Evolutionary conservation across 2,113 vertebrate genomes (phyloP).

Genomic region (Laterallus jamaicensis): DNA sequence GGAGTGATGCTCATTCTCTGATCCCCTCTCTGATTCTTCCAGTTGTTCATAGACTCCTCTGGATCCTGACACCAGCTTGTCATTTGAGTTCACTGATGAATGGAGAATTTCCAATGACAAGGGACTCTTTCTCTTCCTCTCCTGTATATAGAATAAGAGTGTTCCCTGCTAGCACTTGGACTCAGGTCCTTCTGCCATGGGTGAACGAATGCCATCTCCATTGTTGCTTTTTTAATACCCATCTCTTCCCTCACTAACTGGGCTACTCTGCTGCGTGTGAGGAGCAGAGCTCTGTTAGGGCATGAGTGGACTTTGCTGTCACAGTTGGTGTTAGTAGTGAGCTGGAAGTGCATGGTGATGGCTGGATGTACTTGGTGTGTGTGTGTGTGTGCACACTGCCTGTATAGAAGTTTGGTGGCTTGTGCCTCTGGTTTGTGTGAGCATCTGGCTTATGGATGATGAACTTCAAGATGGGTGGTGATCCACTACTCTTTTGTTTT

Average conservation of each 20-base stretch:
- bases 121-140: constrained; percentile 65
- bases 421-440: neutral
- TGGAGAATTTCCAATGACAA: constrained; percentile 65
- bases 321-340: neutral
- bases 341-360: neutral
- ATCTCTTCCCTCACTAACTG: constrained; percentile 19
- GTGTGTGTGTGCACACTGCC: neutral
- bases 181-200: constrained; percentile 58
- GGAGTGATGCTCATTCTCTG: constrained; percentile 48
- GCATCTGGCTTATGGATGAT: neutral
- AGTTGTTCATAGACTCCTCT: constrained; percentile 57
- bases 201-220: constrained; percentile 66
- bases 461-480: neutral
- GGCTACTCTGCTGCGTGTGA: neutral
- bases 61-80: constrained; percentile 53
- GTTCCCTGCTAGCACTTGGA: constrained; percentile 65
- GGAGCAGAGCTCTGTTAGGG: neutral
- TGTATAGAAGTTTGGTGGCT: neutral
- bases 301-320: neutral
- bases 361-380: neutral
- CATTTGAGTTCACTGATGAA: constrained; percentile 50
- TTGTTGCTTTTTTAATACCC: constrained; percentile 58
- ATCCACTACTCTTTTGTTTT: neutral
- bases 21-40: constrained; percentile 54
- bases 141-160: constrained; percentile 76